Evolutionary conservation across 2,888 invertebrate species (phyloP), one percentile per base, ranked within the genome.

Genomic region (Priocnemis perturbator): DNA sequence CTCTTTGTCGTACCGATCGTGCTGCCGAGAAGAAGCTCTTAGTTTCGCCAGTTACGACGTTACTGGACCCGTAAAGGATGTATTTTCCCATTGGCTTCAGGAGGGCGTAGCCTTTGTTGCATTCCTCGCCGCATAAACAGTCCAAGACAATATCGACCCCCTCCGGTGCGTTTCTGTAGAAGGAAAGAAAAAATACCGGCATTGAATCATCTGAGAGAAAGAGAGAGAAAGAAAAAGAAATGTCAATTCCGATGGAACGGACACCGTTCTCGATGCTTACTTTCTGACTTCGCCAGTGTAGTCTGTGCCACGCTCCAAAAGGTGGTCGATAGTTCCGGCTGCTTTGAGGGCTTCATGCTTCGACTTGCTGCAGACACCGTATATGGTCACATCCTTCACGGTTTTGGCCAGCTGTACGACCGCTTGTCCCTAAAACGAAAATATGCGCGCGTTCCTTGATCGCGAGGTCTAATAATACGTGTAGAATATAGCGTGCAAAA

Each of bases 21-120:
- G 96, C 96, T 82, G 95, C 95, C 86, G 95, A 96, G 91, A 97
- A 96, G 91, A 96, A 94, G 90, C 96, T 96, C 90, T 96, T 96
- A 15, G 96, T 96, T 90, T 97, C 96, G 75, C 96, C 96, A 81
- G 96, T 95, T 83, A 97, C 96, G 86, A 96, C 94, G 90, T 95
- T 96, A 72, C 96, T 95, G 77, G 96, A 94, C 82, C 96, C 97
- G 89, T 95, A 97, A 50, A 97, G 92, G 82, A 97, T 93, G 89
- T 97, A 97, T 90, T 94, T 93, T 85, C 97, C 97, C 94, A 96
- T 95, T 3, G 97, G 96, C 87, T 95, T 96, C 77, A 97, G 91
- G 48, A 97, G 91, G 64, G 92, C 91, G 86, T 96, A 95, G 45
- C 96, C 96, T 79, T 94, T 93, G 90, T 95, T 96, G 89, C 95